Percentiles rank a stretch among this genome's conserved stretches.
Conservation (phyloP, 1,140 invertebrate species). For the Trichomalopsis sarcophagae region DNA sequence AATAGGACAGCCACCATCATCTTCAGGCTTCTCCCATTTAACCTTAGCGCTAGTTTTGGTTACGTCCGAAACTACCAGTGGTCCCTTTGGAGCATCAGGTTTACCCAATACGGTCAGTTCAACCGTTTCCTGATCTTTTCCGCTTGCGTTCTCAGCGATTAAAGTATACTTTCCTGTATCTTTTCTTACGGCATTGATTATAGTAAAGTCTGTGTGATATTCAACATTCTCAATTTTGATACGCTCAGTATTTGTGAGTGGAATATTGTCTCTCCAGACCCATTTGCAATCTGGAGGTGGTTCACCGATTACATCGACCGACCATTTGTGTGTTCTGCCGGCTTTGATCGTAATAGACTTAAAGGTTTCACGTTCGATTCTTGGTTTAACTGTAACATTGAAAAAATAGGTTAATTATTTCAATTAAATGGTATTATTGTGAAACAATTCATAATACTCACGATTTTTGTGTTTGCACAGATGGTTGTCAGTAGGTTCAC, state of each 20-base stretch:
- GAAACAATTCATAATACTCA: slow-evolving; percentile 77
- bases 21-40: slow-evolving; percentile 92
- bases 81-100: slow-evolving; percentile 90
- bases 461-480: slow-evolving; percentile 94
- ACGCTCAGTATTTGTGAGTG: slow-evolving; percentile 87
- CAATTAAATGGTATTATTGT: neutral
- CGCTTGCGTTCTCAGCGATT: slow-evolving; percentile 91
- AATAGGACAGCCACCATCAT: slow-evolving; percentile 95
- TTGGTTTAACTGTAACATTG: slow-evolving; percentile 85
- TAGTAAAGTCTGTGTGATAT: slow-evolving; percentile 92
- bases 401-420: slow-evolving; percentile 37
- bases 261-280: slow-evolving; percentile 90
- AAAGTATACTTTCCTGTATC: slow-evolving; percentile 95
- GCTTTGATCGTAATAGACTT: slow-evolving; percentile 91
- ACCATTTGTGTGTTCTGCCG: slow-evolving; percentile 93
- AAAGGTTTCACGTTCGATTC: slow-evolving; percentile 93
- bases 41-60: slow-evolving; percentile 91
- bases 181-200: slow-evolving; percentile 87
- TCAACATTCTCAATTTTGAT: slow-evolving; percentile 93
- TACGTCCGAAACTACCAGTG: slow-evolving; percentile 90
- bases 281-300: slow-evolving; percentile 90
- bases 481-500: slow-evolving; percentile 93
- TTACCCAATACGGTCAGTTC: slow-evolving; percentile 92
- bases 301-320: slow-evolving; percentile 93
- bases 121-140: slow-evolving; percentile 91